Conservation (phyloP, 2,113 vertebrate genomes). For the Mionectes macconnelli region DNA sequence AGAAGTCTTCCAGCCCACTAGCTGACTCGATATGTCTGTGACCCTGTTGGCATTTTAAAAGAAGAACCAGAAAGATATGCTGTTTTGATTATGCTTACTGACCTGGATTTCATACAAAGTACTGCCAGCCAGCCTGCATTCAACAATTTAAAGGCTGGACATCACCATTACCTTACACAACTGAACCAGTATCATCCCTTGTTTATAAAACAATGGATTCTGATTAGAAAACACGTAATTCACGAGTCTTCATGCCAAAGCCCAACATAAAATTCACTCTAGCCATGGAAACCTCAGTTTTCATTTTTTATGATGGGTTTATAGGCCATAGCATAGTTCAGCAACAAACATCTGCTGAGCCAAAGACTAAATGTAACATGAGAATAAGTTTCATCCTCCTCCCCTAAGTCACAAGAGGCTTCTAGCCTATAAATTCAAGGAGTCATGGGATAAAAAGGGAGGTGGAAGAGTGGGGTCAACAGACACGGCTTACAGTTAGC, state of each 20-base stretch:
- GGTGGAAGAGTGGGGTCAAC: fast-evolving
- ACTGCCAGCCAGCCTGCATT: not conserved
- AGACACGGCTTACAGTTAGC: not conserved
- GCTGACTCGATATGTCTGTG: not conserved
- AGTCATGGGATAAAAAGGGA: not conserved
- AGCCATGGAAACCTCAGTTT: not conserved
- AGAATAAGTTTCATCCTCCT: not conserved
- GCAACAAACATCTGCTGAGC: not conserved
- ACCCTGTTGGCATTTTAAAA: not conserved
- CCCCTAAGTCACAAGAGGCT: not conserved
- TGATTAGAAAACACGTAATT: not conserved
- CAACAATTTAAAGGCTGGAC: not conserved
- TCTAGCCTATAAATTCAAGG: not conserved
- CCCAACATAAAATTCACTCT: not conserved
- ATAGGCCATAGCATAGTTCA: not conserved
- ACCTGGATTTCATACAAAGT: not conserved
- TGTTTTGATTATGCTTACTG: not conserved
- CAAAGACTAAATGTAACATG: not conserved
- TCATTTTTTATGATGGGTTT: not conserved
- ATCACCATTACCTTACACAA: not conserved
- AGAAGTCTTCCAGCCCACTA: not conserved
- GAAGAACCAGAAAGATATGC: not conserved
- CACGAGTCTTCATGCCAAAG: not conserved
- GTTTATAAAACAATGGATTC: not conserved
- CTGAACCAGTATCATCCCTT: not conserved